phyloP scores from a whole-genome alignment of 2,888 invertebrate species.

The Philonicus albiceps region DNA sequence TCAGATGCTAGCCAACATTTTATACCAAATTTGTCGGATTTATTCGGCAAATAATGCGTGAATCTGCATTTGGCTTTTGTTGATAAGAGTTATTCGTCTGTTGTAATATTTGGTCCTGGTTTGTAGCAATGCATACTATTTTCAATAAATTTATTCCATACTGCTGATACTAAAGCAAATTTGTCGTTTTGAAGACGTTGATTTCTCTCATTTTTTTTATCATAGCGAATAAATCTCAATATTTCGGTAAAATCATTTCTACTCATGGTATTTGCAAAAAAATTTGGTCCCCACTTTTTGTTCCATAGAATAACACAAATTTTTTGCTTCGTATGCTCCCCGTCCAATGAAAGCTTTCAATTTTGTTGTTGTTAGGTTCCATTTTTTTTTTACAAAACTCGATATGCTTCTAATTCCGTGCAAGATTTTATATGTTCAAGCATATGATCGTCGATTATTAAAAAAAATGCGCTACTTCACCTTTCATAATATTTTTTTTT shows the following conservation, averaged over 20 bases:
- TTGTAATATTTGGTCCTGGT: background rate
- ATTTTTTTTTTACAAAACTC: too few relatives aligned
- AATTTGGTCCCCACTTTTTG: conserved; percentile 34
- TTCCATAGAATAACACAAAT: conserved; percentile 45
- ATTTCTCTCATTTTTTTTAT: too few relatives aligned
- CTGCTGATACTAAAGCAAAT: background rate
- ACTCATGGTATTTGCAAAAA: background rate
- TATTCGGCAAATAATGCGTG: too few relatives aligned
- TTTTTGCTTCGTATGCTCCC: conserved; percentile 67
- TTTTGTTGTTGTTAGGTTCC: conserved; percentile 42
- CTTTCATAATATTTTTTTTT: too few relatives aligned
- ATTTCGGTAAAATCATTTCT: conserved; percentile 30
- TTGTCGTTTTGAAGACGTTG: too few relatives aligned
- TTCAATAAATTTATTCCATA: conserved; percentile 20
- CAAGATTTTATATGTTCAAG: too few relatives aligned
- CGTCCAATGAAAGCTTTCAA: conserved; percentile 27
- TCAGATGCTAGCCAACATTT: conserved; percentile 49
- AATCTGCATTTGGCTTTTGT: conserved; percentile 53
- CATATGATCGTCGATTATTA: too few relatives aligned
- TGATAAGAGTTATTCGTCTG: conserved; percentile 53
- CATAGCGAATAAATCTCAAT: background rate
- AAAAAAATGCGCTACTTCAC: too few relatives aligned
- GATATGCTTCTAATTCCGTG: too few relatives aligned
- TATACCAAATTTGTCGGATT: too few relatives aligned
- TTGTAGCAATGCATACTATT: background rate